These are phyloP conservation scores for Nyctibius bracteatus DNA, from an alignment of 2,113 vertebrate species.

Conservation along the genomic window DNA sequence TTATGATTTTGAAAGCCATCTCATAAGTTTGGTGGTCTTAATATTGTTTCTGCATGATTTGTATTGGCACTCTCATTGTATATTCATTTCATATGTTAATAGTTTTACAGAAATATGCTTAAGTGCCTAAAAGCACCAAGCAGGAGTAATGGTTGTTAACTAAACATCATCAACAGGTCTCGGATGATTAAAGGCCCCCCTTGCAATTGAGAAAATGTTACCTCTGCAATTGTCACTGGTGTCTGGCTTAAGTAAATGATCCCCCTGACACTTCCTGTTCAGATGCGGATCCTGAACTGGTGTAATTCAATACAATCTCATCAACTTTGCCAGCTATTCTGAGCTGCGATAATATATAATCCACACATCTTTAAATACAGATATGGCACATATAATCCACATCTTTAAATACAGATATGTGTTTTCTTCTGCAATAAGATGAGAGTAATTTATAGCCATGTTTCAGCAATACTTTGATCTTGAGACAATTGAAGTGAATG, in stretches of 20 bases:
- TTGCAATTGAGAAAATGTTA: slow-evolving; percentile 7
- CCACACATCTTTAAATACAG: slow-evolving; percentile 5
- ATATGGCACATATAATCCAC: background rate
- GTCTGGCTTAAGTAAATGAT: slow-evolving; percentile 22
- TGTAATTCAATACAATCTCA: background rate
- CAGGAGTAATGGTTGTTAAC: background rate
- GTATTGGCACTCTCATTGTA: background rate
- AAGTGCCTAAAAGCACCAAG: slow-evolving; percentile 27
- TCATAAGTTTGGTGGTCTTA: background rate
- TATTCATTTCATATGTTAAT: slow-evolving; percentile 38
- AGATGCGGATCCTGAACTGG: background rate
- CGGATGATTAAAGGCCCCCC: background rate
- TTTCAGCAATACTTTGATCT: background rate
- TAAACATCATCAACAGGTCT: background rate
- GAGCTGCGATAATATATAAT: background rate
- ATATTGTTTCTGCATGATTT: background rate
- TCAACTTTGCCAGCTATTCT: background rate
- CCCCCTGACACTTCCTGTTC: background rate
- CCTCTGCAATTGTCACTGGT: slow-evolving; percentile 32
- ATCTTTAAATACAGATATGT: slow-evolving; percentile 11
- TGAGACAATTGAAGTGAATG: background rate
- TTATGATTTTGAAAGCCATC: background rate
- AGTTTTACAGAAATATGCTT: slow-evolving; percentile 12
- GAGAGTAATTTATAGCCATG: background rate
- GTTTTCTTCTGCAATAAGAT: slow-evolving; percentile 6